Base-by-base conservation (phyloP, 2,888 invertebrate genomes). In the Chymomyza amoena region DNA sequence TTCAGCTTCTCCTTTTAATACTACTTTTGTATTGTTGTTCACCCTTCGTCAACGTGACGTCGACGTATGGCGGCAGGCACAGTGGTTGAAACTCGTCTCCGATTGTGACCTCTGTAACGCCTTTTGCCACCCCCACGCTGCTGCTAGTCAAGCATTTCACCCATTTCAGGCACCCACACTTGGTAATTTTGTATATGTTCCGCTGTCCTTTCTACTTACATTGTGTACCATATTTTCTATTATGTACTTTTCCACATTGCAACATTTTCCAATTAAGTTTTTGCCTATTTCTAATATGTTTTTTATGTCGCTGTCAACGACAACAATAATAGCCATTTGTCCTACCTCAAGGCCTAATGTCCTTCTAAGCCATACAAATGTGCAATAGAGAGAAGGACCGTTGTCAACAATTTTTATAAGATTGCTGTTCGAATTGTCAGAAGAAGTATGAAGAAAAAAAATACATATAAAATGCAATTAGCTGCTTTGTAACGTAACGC, bases 71-170 rank as follows among this genome's bases (percentile, higher is more conserved):
- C 66, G 61, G 32, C 32, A 63, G 60, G 36, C 25, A 70, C 76
- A 84, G 81, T 81, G 81, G 81, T 81, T 79, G 85, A 77, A 81
- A 84, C 64, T 45, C 39, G 39, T 45, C 39, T 66, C 56, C 66
- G 66, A 61, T 39, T 72, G 78, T 77, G 77, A 73, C 75, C 75
- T 77, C 61, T 57, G 57, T 60, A 61, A 36, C 62, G 66, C 54
- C 54, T 20, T 16, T 20, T 54, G 54, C 36, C 64, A 70, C 45
- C 65, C 66, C 56, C 54, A n/a, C 50, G 28, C 57, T 7, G 32
- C 32, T 7, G 32, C 32, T 32, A 32, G 32, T 32, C 32, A 57
- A 15, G 4, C 10, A 57, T 9, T 15, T 28, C 20, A 39, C 51
- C 62, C 64, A 57, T 66, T 67, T 73, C 60, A 67, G 74, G 56